Conservation (phyloP, 2,113 vertebrate species). For the Syngnathus scovelli region DNA sequence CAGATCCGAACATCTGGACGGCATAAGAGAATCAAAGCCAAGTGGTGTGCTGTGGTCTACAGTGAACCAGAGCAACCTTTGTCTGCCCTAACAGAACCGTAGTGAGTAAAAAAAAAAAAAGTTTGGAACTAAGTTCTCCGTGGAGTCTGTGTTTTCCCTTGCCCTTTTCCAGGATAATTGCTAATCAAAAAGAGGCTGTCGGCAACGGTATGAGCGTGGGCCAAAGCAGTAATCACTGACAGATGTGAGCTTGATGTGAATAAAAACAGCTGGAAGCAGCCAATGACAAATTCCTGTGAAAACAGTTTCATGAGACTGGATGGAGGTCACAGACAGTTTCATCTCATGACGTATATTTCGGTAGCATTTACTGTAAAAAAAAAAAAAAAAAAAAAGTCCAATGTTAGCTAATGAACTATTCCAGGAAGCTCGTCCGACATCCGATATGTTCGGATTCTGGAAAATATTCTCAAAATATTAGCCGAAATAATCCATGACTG, state of each 20-base stretch:
- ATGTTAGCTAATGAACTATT: neutral
- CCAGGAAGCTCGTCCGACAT: neutral
- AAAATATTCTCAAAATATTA: neutral
- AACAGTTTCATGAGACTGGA: constrained; percentile 40
- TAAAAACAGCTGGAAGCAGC: constrained; percentile 51
- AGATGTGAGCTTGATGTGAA: constrained; percentile 55
- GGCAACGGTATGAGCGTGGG: constrained; percentile 44
- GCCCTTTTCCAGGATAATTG: constrained; percentile 57
- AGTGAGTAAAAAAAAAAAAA: constrained; percentile 37
- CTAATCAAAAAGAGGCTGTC: constrained; percentile 66
- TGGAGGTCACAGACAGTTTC: constrained; percentile 53
- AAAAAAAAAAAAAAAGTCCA: too few species aligned
- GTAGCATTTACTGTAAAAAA: neutral
- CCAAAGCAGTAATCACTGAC: constrained; percentile 58
- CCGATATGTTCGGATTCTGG: neutral
- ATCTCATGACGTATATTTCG: constrained; percentile 21
- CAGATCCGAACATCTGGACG: constrained; percentile 67
- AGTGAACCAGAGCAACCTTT: constrained; percentile 56
- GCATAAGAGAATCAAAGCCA: constrained; percentile 59
- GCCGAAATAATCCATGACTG: neutral
- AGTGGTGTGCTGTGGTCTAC: constrained; percentile 50
- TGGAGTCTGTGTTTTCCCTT: constrained; percentile 41
- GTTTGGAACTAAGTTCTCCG: constrained; percentile 45
- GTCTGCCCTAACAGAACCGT: constrained; percentile 49
- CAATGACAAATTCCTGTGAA: constrained; percentile 38